A percentile compares a stretch with the other conserved stretches of the same genome.
Evolutionary conservation across 2,888 invertebrate species (phyloP).

Genomic region (Drosophila meridiana): DNA sequence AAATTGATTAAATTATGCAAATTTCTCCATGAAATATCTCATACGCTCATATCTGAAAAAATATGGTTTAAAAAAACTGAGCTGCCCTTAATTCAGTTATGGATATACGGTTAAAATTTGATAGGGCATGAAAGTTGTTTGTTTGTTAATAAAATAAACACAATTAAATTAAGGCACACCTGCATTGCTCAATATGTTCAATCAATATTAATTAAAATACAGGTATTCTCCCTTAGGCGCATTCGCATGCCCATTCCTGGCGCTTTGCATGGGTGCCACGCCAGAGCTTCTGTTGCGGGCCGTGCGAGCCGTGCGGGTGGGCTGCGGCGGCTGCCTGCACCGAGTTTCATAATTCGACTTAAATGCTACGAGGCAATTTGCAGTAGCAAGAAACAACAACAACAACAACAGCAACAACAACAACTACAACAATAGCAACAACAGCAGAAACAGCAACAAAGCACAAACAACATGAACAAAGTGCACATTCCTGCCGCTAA

Average conservation of each 20-base stretch:
- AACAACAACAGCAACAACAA: slow-evolving; percentile 36
- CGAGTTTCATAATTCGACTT: slow-evolving; percentile 77
- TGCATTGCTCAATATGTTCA: slow-evolving; percentile 61
- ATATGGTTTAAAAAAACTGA: slow-evolving; percentile 18
- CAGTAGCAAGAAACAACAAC: slow-evolving; percentile 44
- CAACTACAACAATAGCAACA: slow-evolving; percentile 31
- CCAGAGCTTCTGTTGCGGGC: slow-evolving; percentile 5
- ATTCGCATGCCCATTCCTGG: slow-evolving; percentile 28
- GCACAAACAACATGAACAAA: slow-evolving; percentile 66
- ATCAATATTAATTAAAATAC: slow-evolving; percentile 82
- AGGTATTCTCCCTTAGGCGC: slow-evolving; percentile 60
- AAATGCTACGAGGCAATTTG: slow-evolving; percentile 79
- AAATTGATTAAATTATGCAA: no score
- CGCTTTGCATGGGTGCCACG: slow-evolving; percentile 50
- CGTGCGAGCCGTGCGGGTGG: not conserved
- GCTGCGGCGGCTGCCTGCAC: slow-evolving; percentile 19
- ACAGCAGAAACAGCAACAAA: slow-evolving; percentile 34
- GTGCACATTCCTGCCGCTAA: slow-evolving; percentile 70
- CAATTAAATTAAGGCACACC: slow-evolving; percentile 64
- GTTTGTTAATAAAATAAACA: slow-evolving; percentile 17
- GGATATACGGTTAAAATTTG: slow-evolving; percentile 28
- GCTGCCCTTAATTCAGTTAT: slow-evolving; percentile 19
- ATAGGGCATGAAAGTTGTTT: not conserved
- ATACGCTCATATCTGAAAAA: not conserved
- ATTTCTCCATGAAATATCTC: not conserved